Evolutionary conservation across 2,113 vertebrate genomes (phyloP).

Genomic region (Seriola rivoliana): DNA sequence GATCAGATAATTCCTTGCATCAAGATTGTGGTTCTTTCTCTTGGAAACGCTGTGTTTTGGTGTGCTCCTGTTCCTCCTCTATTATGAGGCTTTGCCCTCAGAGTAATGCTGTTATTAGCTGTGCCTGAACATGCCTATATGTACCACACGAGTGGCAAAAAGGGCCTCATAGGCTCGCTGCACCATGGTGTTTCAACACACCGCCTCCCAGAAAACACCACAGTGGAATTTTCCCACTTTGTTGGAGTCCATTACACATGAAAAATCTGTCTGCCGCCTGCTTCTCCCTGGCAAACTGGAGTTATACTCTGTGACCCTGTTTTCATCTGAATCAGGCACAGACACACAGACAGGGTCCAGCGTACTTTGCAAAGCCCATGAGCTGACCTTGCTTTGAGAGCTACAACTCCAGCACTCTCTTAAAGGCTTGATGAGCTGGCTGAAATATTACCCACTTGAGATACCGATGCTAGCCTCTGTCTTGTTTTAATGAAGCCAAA

Average conservation of each 20-base stretch:
- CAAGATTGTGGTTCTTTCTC: slow-evolving; percentile 9
- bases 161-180: slow-evolving; percentile 20
- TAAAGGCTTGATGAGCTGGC: slow-evolving; percentile 62
- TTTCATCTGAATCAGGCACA: slow-evolving; percentile 42
- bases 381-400: slow-evolving; percentile 67
- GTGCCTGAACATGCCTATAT: slow-evolving; percentile 65
- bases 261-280: slow-evolving; percentile 51
- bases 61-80: slow-evolving; percentile 30
- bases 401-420: slow-evolving; percentile 39
- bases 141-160: slow-evolving; percentile 46
- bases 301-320: slow-evolving; percentile 47
- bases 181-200: slow-evolving; percentile 51
- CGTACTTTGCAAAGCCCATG: slow-evolving; percentile 24
- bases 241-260: slow-evolving; percentile 54
- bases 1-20: slow-evolving; percentile 3
- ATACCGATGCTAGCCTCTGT: slow-evolving; percentile 42
- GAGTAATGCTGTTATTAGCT: slow-evolving; percentile 61
- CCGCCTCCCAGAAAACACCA: slow-evolving; percentile 47
- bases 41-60: slow-evolving; percentile 33
- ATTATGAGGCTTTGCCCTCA: slow-evolving; percentile 43
- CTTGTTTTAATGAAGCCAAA: slow-evolving; percentile 62
- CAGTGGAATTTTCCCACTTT: slow-evolving; percentile 69
- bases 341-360: slow-evolving; percentile 10
- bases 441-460: slow-evolving; percentile 57
- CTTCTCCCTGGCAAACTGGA: slow-evolving; percentile 33